Evolutionary conservation across 2,797 vertebrate genomes (phyloP).

Genomic region (Anguilla anguilla): DNA sequence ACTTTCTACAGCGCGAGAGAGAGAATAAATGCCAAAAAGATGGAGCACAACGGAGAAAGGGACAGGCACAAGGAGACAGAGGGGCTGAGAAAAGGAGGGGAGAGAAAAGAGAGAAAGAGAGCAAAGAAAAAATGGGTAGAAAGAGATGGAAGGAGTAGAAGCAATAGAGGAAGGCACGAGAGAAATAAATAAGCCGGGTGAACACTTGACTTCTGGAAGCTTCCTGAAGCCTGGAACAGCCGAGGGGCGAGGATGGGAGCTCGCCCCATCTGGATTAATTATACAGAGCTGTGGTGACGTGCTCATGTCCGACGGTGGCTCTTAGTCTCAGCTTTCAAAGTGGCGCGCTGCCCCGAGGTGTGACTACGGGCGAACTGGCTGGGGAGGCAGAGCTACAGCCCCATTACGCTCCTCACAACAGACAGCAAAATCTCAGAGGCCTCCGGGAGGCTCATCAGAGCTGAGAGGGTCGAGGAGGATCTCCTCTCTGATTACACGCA

Average conservation of each 20-base stretch:
- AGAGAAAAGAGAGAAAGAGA: neutral
- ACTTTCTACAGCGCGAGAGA: neutral
- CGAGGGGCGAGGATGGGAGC: neutral
- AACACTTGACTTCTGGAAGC: neutral
- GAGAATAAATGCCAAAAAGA: neutral
- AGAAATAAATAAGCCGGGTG: neutral
- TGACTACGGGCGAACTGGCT: neutral
- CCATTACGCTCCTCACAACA: neutral
- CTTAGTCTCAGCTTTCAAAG: neutral
- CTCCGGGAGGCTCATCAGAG: neutral
- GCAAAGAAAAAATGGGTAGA: neutral
- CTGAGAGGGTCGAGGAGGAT: neutral
- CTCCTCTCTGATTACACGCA: neutral
- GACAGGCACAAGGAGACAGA: neutral
- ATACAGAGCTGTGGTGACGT: neutral
- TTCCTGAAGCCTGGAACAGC: neutral
- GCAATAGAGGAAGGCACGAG: neutral
- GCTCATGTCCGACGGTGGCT: neutral
- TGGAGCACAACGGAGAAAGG: neutral
- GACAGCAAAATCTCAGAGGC: neutral
- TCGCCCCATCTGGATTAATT: neutral
- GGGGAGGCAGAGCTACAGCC: neutral
- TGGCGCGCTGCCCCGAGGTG: neutral
- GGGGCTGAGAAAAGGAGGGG: neutral
- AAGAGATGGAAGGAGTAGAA: neutral